These are phyloP conservation scores for Callocephalon fimbriatum DNA, from an alignment of 2,113 vertebrate species.

Conservation along the genomic window DNA sequence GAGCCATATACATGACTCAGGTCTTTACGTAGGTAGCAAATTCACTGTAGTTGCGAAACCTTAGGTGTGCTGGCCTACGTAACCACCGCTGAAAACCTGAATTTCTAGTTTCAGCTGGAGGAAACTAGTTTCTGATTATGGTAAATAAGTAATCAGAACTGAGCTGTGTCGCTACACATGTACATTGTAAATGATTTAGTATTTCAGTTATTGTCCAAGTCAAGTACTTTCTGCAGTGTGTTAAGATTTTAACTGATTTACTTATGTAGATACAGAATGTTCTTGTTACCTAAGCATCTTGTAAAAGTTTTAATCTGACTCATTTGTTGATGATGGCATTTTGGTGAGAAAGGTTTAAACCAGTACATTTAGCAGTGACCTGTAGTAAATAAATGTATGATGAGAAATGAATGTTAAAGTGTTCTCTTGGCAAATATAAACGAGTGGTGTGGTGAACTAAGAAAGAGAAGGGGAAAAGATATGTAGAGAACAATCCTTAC, in stretches of 20 bases:
- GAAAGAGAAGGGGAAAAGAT: neutral
- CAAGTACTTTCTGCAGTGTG: neutral
- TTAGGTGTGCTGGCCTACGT: neutral
- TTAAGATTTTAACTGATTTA: neutral
- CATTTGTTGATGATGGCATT: neutral
- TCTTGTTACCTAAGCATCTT: neutral
- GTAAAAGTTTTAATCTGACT: neutral
- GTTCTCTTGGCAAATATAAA: neutral
- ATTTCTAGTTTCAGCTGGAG: slow-evolving; percentile 33
- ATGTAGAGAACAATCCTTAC: neutral
- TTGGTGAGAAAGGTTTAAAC: neutral
- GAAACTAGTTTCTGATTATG: neutral
- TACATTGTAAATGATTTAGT: neutral
- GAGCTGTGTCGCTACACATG: neutral
- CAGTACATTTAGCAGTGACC: neutral
- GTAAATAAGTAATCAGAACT: slow-evolving; percentile 36
- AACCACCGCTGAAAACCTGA: neutral
- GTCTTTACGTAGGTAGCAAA: neutral
- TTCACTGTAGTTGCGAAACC: neutral
- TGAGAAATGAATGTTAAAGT: neutral
- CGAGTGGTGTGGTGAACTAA: neutral
- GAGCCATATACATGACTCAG: neutral
- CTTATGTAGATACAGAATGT: neutral
- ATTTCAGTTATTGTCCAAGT: neutral
- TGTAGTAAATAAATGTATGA: neutral